Evolutionary conservation across 2,113 vertebrate species (phyloP).

Genomic region (Caretta caretta): DNA sequence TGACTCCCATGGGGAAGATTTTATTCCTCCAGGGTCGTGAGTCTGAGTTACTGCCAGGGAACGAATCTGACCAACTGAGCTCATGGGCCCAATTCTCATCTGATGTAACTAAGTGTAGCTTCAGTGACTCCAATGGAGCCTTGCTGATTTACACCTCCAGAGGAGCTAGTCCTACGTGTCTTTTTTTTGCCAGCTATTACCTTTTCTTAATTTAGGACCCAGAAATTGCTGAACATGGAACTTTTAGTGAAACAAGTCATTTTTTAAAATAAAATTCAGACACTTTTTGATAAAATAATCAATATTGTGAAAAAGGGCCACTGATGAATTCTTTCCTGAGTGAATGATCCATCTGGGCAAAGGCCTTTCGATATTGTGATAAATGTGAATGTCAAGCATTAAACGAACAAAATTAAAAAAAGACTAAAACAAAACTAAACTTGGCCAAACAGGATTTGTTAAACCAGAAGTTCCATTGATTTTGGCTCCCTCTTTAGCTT

Average conservation of each 20-base stretch:
- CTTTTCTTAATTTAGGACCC: neutral
- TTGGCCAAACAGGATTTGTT: neutral
- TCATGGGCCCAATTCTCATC: neutral
- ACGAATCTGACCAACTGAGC: accelerated
- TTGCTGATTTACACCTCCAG: neutral
- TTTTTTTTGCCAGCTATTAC: neutral
- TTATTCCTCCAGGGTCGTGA: neutral
- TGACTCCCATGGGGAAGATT: neutral
- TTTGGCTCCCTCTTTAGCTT: neutral
- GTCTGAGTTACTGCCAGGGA: neutral
- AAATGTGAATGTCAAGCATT: neutral
- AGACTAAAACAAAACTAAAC: neutral
- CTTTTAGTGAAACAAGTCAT: neutral
- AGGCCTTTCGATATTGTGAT: neutral
- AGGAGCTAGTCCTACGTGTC: neutral
- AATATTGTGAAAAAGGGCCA: neutral
- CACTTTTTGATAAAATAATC: neutral
- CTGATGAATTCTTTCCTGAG: neutral
- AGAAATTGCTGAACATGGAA: neutral
- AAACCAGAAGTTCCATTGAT: neutral
- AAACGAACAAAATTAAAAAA: neutral
- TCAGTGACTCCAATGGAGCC: accelerated
- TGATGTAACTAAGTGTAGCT: neutral
- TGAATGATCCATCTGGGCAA: neutral
- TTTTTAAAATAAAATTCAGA: neutral